Evolutionary conservation across 2,888 invertebrate genomes (phyloP).

Genomic region (Timandra comae): DNA sequence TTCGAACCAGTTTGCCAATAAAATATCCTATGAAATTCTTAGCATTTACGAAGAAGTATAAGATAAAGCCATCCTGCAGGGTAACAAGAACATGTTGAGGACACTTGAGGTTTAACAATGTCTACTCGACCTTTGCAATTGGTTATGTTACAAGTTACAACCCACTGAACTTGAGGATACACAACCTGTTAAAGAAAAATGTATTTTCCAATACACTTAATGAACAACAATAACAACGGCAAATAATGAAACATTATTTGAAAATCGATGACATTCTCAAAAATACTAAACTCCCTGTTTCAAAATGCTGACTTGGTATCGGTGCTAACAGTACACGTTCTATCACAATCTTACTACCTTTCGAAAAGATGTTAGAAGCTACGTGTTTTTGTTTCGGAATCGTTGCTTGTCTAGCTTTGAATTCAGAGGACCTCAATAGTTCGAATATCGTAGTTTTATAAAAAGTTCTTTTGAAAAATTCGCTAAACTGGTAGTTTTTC

Average conservation of each 20-base stretch:
- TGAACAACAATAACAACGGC: too few relatives aligned
- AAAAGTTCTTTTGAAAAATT: too few relatives aligned
- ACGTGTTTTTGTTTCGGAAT: slow-evolving; percentile 43
- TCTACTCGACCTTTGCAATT: slow-evolving; percentile 31
- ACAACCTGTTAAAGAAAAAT: too few relatives aligned
- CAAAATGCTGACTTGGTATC: slow-evolving; percentile 7
- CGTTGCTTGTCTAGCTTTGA: slow-evolving; percentile 29
- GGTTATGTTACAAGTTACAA: slow-evolving; percentile 26
- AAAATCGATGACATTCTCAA: too few relatives aligned
- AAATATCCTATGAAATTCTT: slow-evolving; percentile 12
- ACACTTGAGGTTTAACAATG: slow-evolving; percentile 39
- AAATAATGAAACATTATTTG: too few relatives aligned
- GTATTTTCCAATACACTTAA: too few relatives aligned
- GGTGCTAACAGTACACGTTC: slow-evolving; percentile 29
- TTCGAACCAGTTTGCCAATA: slow-evolving; percentile 4
- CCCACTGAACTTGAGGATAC: slow-evolving; percentile 1
- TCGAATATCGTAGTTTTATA: too few relatives aligned
- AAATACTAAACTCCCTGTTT: neutral
- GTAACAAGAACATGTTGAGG: slow-evolving; percentile 35
- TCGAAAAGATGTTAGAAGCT: slow-evolving; percentile 45
- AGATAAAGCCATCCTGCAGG: slow-evolving; percentile 23
- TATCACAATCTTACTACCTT: slow-evolving; percentile 45
- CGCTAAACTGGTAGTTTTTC: too few relatives aligned
- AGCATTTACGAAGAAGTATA: slow-evolving; percentile 13
- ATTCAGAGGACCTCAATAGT: too few relatives aligned